Percentiles rank a stretch among this genome's conserved stretches.
These are phyloP conservation scores for Montipora capitata DNA, from an alignment of 92 coral and sea anemone genomes.

Conservation along the genomic window DNA sequence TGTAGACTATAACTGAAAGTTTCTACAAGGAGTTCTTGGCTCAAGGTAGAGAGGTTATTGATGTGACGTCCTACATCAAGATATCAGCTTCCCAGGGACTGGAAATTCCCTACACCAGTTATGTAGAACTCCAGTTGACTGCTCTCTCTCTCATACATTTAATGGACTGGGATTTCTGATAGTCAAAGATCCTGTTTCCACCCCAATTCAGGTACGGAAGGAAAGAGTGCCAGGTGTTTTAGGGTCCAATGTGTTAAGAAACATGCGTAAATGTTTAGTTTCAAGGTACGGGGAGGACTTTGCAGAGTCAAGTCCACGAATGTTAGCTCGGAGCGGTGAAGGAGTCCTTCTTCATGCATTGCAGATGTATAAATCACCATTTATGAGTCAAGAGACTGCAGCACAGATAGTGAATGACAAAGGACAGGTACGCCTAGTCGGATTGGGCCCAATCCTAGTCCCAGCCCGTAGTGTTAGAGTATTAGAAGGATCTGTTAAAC, in stretches of 20 bases:
- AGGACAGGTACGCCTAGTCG: slow-evolving; percentile 63
- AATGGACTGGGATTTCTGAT: slow-evolving; percentile 59
- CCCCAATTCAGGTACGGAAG: slow-evolving; percentile 44
- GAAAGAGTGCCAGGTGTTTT: slow-evolving; percentile 63
- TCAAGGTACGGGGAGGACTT: slow-evolving; percentile 66
- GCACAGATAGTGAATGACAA: slow-evolving; percentile 19
- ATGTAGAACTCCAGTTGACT: slow-evolving; percentile 74
- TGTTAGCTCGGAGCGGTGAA: slow-evolving; percentile 19
- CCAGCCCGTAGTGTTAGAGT: slow-evolving; percentile 68
- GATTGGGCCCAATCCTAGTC: slow-evolving; percentile 68
- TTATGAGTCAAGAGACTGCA: slow-evolving; percentile 53
- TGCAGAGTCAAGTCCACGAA: slow-evolving; percentile 5
- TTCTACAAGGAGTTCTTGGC: slow-evolving; percentile 56
- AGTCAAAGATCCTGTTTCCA: slow-evolving; percentile 67
- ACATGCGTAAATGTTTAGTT: slow-evolving; percentile 48
- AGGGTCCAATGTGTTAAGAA: slow-evolving; percentile 68
- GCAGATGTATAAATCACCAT: slow-evolving; percentile 61
- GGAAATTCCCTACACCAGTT: slow-evolving; percentile 75
- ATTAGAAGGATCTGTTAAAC: slow-evolving; percentile 65
- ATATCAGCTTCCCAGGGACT: slow-evolving; percentile 71
- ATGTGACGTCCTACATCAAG: slow-evolving; percentile 74
- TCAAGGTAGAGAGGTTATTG: slow-evolving; percentile 57
- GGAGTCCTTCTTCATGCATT: slow-evolving; percentile 61
- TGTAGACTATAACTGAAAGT: slow-evolving; percentile 69
- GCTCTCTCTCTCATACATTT: slow-evolving; percentile 58